Evolutionary conservation across 2,113 vertebrate genomes (phyloP).

Genomic region (Corynorhinus townsendii): DNA sequence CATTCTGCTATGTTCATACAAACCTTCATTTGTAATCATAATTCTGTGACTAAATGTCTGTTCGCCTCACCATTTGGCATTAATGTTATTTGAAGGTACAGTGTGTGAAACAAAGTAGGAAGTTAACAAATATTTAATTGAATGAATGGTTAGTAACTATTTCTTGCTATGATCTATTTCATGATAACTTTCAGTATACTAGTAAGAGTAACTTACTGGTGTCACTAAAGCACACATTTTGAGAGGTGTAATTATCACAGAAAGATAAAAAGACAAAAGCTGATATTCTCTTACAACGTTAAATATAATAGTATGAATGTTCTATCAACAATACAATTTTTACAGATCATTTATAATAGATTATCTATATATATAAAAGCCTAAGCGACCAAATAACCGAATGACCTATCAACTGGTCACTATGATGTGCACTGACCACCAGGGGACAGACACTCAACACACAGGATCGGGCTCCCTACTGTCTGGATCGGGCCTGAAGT

Average conservation of each 20-base stretch:
- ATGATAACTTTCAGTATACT: neutral
- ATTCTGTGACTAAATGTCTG: neutral
- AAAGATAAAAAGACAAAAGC: neutral
- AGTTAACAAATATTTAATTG: neutral
- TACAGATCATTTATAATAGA: neutral
- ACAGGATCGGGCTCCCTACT: too few species aligned
- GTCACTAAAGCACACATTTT: neutral
- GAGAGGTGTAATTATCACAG: neutral
- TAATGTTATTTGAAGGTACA: neutral
- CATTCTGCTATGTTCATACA: neutral
- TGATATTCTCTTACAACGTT: neutral
- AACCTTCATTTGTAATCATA: neutral
- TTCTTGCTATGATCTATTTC: neutral
- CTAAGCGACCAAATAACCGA: too few species aligned
- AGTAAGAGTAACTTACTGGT: neutral
- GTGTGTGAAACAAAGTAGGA: neutral
- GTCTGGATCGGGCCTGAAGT: too few species aligned
- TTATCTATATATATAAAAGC: neutral
- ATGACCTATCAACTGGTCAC: too few species aligned
- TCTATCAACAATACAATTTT: neutral
- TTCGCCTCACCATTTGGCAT: neutral
- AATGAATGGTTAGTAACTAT: neutral
- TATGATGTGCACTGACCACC: too few species aligned
- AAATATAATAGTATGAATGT: neutral
- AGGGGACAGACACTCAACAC: too few species aligned